These are phyloP conservation scores for Melanotaenia pygmaea DNA, from an alignment of 2,797 vertebrate genomes.

Conservation along the genomic window DNA sequence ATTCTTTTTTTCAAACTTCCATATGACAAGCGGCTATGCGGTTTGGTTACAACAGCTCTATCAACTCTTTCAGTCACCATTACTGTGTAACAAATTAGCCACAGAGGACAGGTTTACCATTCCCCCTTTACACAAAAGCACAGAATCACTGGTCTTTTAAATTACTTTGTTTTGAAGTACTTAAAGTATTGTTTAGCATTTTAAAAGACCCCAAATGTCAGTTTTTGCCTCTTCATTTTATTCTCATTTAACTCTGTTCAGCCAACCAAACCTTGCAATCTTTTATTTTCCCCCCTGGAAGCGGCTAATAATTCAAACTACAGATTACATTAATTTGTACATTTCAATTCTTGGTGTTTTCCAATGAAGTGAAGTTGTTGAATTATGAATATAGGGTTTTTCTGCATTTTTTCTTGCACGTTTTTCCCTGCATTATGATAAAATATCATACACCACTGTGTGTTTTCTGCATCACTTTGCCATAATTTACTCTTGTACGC, in stretches of 20 bases:
- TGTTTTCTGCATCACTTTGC: neutral
- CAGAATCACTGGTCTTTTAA: conserved; percentile 26
- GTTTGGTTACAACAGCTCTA: conserved; percentile 13
- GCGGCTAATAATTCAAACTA: conserved; percentile 21
- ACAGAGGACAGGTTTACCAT: conserved; percentile 9
- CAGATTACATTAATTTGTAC: conserved; percentile 20
- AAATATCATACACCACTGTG: neutral
- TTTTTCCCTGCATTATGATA: neutral
- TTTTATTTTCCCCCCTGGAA: conserved; percentile 11
- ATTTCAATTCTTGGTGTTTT: conserved; percentile 27
- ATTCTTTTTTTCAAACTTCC: neutral
- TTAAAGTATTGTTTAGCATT: conserved; percentile 43
- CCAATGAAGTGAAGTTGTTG: conserved; percentile 24
- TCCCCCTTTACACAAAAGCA: conserved; percentile 13
- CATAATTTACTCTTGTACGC: no score
- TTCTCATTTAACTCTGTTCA: conserved; percentile 18
- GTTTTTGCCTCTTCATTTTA: conserved; percentile 34
- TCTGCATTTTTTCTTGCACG: no score
- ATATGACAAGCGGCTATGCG: neutral
- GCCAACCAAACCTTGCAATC: conserved; percentile 22
- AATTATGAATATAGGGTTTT: neutral
- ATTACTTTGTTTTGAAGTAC: conserved; percentile 50
- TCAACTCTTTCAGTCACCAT: conserved; percentile 31
- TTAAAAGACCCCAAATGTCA: conserved; percentile 30
- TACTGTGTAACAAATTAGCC: conserved; percentile 42